Conservation (phyloP, 2,113 vertebrate genomes). For the Gnathonemus echidnorhynchus region DNA sequence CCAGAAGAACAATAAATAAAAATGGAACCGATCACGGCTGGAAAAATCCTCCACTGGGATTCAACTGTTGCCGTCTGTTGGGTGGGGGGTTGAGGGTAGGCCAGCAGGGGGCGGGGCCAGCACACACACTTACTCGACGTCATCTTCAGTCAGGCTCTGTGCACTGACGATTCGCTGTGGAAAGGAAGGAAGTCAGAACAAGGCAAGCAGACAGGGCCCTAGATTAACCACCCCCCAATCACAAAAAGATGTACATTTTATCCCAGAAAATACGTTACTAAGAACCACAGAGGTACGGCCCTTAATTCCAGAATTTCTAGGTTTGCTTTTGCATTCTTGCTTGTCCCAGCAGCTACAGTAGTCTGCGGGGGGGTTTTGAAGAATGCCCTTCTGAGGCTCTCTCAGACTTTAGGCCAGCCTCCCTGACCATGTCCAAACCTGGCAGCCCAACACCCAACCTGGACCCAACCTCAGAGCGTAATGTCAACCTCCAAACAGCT, state of each 20-base stretch:
- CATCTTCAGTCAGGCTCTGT: constrained; percentile 87
- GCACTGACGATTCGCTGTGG: constrained; percentile 84
- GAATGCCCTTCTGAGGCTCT: constrained; percentile 10
- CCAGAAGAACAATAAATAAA: background rate
- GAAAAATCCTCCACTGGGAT: background rate
- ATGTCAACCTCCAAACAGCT: background rate
- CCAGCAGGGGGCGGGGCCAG: background rate
- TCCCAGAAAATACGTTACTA: constrained; percentile 18
- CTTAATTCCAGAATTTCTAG: constrained; percentile 11
- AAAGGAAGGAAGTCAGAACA: background rate
- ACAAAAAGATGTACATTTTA: background rate
- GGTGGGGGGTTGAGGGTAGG: background rate
- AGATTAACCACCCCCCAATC: background rate
- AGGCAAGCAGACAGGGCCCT: background rate
- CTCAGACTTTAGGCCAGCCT: background rate
- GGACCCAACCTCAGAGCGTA: background rate
- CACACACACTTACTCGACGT: constrained; percentile 71
- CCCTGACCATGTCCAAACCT: background rate
- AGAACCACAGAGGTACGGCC: constrained; percentile 1
- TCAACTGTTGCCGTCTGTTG: background rate
- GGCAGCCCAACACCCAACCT: background rate
- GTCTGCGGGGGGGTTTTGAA: constrained; percentile 16
- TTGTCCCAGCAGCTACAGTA: constrained; percentile 12
- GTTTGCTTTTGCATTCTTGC: constrained; percentile 20
- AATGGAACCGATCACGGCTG: background rate